Conservation (phyloP, 2,888 invertebrate genomes). For the Xiphydria camelus region DNA sequence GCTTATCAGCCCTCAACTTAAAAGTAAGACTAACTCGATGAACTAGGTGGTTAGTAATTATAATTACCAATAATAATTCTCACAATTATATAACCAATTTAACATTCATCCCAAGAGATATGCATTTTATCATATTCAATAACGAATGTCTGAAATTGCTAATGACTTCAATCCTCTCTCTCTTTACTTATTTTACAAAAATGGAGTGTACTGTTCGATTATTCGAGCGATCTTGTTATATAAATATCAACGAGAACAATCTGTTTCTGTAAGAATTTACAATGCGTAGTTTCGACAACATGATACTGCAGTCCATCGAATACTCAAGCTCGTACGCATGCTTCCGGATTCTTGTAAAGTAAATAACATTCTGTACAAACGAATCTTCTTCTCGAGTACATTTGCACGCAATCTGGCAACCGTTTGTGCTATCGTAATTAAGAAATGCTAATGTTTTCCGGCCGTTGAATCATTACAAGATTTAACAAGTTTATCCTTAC, state of each 20-base stretch:
- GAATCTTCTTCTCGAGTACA: background rate
- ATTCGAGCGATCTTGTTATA: background rate
- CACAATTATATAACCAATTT: constrained; percentile 29
- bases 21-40: background rate
- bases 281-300: no score
- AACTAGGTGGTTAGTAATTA: constrained; percentile 23
- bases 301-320: no score
- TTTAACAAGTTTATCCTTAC: constrained; percentile 12
- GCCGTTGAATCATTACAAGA: constrained; percentile 18
- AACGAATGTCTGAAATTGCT: background rate
- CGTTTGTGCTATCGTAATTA: constrained; percentile 5
- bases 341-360: no score
- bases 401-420: constrained; percentile 7
- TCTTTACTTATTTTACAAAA: background rate
- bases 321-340: no score
- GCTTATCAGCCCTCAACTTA: no score
- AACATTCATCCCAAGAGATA: constrained; percentile 36
- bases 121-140: constrained; percentile 25
- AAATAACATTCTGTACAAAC: no score
- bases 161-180: background rate
- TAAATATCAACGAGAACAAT: no score
- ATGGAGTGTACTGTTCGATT: background rate
- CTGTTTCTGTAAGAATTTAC: no score
- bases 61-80: constrained; percentile 35
- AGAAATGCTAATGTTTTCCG: background rate